Base-by-base conservation (phyloP, 2,797 vertebrate genomes). In the Xiphophorus birchmanni region DNA sequence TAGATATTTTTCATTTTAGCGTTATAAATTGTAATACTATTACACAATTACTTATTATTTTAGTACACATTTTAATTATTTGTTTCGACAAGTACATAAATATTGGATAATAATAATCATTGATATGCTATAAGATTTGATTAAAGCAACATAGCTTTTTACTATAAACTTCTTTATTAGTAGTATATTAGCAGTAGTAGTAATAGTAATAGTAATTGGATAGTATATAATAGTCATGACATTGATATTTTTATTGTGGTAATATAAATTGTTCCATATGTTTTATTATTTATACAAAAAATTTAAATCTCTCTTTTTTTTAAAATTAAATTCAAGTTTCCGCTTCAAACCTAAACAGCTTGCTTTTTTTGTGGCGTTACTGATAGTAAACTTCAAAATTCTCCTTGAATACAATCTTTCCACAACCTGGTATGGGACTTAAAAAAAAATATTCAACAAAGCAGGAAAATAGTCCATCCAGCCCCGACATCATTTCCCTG, bases 401-500 rank as follows among this genome's bases (percentile, higher is more conserved):
- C 42, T 72, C 12, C 26, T 71, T 44, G n/a, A 13, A 29, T 15
- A 4, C 67, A 83, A 58, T 60, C 75, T 71, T 72, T 44, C 81
- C 60, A 85, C 48, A 50, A 73, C 73, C 76, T 79, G 87, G 50
- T 78, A 37, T 73, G 52, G 63, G 84, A 87, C 75, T 85, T 88
- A 74, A 71, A 78, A 82, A 72, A 71, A 12, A n/a, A 40, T 78
- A 76, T 52, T 56, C 84, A 87, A 91, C 84, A 92, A 91, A 90
- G 82, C 78, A 74, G 47, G 72, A 86, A 88, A 80, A 71, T 63
- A 81, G 84, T 77, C 86, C 74, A 82, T 80, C 75, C 76, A 82
- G 83, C 86, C 84, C 78, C 91, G 89, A 93, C 92, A 89, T 92
- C 87, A 86, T 92, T 93, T 93, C 84, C 87, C 82, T 29, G 77